Conservation (phyloP, 2,888 invertebrate genomes). For the Lucinisca nassula region DNA sequence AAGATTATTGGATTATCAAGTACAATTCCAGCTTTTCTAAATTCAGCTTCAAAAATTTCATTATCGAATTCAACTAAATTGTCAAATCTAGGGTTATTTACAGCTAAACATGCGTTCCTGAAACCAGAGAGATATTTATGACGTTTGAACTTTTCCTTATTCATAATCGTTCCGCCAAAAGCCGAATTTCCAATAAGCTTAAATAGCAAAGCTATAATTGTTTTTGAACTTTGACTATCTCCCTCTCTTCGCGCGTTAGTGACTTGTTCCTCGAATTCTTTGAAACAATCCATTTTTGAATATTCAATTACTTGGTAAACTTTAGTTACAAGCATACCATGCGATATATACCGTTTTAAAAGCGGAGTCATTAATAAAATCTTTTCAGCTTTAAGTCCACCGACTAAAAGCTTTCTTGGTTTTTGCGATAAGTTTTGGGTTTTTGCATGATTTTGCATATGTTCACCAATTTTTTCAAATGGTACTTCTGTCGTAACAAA, state of each 20-base stretch:
- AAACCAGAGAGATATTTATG: neutral
- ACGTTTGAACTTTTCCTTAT: neutral
- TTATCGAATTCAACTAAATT: neutral
- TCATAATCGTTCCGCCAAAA: neutral
- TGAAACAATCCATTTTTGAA: neutral
- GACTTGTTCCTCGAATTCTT: neutral
- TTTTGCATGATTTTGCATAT: too few species aligned
- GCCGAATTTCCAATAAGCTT: neutral
- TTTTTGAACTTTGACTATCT: neutral
- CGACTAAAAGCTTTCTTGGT: neutral
- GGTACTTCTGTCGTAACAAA: too few species aligned
- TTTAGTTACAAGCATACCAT: neutral
- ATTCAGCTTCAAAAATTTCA: neutral
- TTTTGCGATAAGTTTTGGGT: neutral
- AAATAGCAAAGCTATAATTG: neutral
- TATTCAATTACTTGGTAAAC: neutral
- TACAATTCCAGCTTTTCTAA: constrained; percentile 21
- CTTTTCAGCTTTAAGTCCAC: neutral
- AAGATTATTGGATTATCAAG: constrained; percentile 55
- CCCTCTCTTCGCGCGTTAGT: neutral
- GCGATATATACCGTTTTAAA: neutral
- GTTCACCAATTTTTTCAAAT: too few species aligned
- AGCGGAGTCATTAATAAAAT: neutral
- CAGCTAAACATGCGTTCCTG: neutral
- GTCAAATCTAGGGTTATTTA: neutral